A percentile compares a stretch with the other conserved stretches of the same genome.
Conservation (phyloP, 2,113 vertebrate genomes). For the Falcunculus frontatus region DNA sequence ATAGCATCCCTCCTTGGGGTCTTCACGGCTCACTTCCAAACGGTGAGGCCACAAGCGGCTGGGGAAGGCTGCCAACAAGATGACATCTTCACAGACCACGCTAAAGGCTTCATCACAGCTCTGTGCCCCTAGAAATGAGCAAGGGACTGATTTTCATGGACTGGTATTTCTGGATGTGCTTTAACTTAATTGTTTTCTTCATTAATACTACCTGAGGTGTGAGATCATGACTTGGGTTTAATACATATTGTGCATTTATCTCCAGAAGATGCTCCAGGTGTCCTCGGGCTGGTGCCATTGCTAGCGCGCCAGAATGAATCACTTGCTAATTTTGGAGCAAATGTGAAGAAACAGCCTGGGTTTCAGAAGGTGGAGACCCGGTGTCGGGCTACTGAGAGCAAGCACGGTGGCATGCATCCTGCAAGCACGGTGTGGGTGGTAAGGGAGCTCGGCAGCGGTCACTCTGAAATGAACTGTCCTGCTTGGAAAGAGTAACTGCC, state of each 20-base stretch:
- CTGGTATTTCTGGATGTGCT: not conserved
- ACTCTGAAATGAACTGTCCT: not conserved
- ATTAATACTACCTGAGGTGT: not conserved
- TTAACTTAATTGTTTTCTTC: not conserved
- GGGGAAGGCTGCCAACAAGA: not conserved
- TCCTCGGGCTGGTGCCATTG: not conserved
- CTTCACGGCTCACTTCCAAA: not conserved
- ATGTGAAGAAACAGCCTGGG: not conserved
- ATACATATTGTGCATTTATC: not conserved
- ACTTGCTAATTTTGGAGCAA: constrained; percentile 5
- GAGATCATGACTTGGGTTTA: not conserved
- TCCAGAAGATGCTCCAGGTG: not conserved
- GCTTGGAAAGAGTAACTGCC: not conserved
- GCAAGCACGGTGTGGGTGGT: not conserved
- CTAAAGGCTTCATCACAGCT: not conserved
- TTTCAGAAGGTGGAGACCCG: not conserved
- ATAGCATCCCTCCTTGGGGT: not conserved
- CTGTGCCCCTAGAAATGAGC: not conserved
- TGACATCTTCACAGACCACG: not conserved
- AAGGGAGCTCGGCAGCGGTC: not conserved
- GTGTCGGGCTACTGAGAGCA: not conserved
- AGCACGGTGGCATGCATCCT: not conserved
- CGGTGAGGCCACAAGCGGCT: not conserved
- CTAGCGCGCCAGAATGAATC: not conserved
- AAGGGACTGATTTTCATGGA: not conserved